Base-by-base conservation (phyloP, 2,797 vertebrate genomes). In the Mormyrus proboscirostris region DNA sequence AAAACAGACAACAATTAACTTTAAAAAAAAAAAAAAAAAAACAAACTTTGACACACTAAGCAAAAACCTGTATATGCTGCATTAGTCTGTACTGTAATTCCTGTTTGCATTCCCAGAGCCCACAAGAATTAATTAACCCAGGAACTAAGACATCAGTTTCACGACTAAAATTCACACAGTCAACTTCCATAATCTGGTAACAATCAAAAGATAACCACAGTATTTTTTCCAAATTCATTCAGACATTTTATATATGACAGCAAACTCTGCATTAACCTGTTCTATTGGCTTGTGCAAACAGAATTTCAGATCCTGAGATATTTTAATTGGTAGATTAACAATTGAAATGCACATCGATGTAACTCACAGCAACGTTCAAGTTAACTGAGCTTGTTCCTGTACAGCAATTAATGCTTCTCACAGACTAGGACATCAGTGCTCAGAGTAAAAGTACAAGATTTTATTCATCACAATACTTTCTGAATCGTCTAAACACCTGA, bases 1-100 rank as follows among this genome's bases (percentile, higher is more conserved):
- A 90, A 90, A 91, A 87, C 0, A 44, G 88, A 51, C 89, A 89
- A 89, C 49, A 0, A 41, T 33, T 25, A 10, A 1, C 49, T 33
- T 10, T 89, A n/a, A n/a, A 33, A 33, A 33, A 1, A 4, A 19
- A 55, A 19, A 4, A 16, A 4, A 47, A 57, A 55, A 62, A 65
- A 14, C 29, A 8, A 5, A 83, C n/a, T 16, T 29, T 73, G 29
- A 44, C 16, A 44, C 33, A 44, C 16, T n/a, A 41, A 79, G 73
- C 73, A 41, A 6, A 33, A 73, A 38, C 2, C n/a, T 62, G 59
- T 1, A 62, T 62, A 10, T 25, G 16, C 12, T 6, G 12, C 12
- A 73, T 38, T 38, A 33, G 29, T 33, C 29, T 33, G 69, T 38
- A 73, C 69, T 6, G 69, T 73, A 38, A 38, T 33, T 73, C 69